phyloP scores from a whole-genome alignment of 2,888 invertebrate genomes.

The Trichopoda pennipes region DNA sequence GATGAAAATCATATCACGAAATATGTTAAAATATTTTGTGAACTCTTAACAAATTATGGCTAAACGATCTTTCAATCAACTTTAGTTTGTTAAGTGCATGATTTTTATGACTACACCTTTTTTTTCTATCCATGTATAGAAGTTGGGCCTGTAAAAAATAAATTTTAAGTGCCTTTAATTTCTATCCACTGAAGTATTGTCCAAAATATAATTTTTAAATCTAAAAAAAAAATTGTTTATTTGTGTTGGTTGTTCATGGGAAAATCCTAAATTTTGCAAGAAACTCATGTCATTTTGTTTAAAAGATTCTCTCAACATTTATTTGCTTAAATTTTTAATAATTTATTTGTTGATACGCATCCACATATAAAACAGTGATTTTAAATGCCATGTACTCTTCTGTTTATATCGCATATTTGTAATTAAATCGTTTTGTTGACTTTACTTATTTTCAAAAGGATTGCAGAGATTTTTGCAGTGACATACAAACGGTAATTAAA shows the following conservation, averaged over 20 bases:
- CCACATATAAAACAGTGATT: slow-evolving; percentile 5
- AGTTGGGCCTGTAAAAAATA: too few species aligned
- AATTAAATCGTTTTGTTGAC: slow-evolving; percentile 6
- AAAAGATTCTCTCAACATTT: slow-evolving; percentile 1
- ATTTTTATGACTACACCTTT: too few species aligned
- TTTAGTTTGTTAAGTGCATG: too few species aligned
- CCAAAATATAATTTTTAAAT: neutral
- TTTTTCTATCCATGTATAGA: too few species aligned
- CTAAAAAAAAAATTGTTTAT: slow-evolving; percentile 23
- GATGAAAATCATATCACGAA: too few species aligned
- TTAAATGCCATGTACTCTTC: slow-evolving; percentile 20
- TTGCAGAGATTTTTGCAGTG: slow-evolving; percentile 3
- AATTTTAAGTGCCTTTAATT: too few species aligned
- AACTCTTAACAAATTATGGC: too few species aligned
- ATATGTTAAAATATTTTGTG: too few species aligned
- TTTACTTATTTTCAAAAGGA: neutral
- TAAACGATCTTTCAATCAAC: too few species aligned
- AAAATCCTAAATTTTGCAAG: slow-evolving; percentile 49
- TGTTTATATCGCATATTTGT: neutral
- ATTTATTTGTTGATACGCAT: slow-evolving; percentile 1
- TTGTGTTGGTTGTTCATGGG: slow-evolving; percentile 50
- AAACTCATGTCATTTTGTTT: slow-evolving; percentile 6
- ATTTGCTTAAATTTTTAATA: slow-evolving; percentile 40
- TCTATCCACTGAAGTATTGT: neutral
- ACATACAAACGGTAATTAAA: too few species aligned